Percentiles rank a stretch among this genome's conserved stretches.
phyloP scores from a whole-genome alignment of 2,888 invertebrate species.

The Aelia acuminata region DNA sequence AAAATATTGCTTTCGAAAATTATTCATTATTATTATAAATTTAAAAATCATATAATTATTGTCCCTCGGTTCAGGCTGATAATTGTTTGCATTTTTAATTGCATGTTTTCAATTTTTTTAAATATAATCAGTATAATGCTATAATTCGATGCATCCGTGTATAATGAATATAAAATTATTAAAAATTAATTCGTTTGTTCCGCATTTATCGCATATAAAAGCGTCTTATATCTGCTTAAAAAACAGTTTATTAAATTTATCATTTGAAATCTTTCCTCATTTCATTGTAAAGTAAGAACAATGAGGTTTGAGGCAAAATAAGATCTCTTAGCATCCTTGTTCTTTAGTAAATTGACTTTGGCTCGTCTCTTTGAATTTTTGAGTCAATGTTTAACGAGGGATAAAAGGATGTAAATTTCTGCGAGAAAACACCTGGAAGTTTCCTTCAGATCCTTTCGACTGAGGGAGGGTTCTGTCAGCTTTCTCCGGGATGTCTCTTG shows the following conservation, averaged over 20 bases:
- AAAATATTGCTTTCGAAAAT: too few species aligned
- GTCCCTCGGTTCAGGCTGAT: too few species aligned
- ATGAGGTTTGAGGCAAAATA: background rate
- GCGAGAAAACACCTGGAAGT: background rate
- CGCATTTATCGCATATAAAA: background rate
- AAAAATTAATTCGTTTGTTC: too few species aligned
- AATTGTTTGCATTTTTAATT: too few species aligned
- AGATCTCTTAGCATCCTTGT: background rate
- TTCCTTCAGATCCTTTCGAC: background rate
- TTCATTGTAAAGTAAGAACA: background rate
- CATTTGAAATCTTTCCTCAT: background rate
- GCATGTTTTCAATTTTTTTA: too few species aligned
- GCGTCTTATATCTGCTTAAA: background rate
- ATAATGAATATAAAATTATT: too few species aligned
- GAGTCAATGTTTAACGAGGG: slow-evolving; percentile 8
- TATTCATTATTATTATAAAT: too few species aligned
- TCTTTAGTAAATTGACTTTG: background rate
- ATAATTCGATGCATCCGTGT: too few species aligned
- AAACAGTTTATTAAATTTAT: background rate
- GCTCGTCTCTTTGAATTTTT: background rate
- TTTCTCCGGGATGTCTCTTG: background rate
- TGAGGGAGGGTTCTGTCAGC: background rate
- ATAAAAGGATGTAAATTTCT: slow-evolving; percentile 1
- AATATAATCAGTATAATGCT: too few species aligned
- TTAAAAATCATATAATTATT: too few species aligned